phyloP scores from a whole-genome alignment of 2,888 invertebrate species.

The Ptilodon capucinus region DNA sequence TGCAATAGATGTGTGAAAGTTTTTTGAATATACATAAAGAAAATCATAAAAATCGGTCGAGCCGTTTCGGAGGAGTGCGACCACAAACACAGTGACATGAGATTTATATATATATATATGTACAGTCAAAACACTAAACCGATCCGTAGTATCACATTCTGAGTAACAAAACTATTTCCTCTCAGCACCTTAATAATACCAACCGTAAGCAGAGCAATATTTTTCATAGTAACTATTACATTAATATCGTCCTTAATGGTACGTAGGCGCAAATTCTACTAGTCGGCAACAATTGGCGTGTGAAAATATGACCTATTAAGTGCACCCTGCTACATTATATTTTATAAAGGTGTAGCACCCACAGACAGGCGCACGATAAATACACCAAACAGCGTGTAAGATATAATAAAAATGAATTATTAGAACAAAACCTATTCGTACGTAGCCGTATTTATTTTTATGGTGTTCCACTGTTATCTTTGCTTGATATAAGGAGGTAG shows the following conservation, averaged over 20 bases:
- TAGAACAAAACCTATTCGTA: slow-evolving; percentile 73
- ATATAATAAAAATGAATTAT: slow-evolving; percentile 82
- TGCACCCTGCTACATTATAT: slow-evolving; percentile 68
- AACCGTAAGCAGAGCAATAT: slow-evolving; percentile 16
- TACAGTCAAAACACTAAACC: no score
- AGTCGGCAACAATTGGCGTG: slow-evolving; percentile 48
- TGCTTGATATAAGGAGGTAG: slow-evolving; percentile 50
- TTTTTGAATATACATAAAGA: no score
- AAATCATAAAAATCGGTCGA: no score
- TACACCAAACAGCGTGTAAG: slow-evolving; percentile 77
- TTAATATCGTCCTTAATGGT: slow-evolving; percentile 35
- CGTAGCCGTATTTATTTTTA: slow-evolving; percentile 63
- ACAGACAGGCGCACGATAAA: slow-evolving; percentile 77
- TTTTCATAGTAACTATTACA: slow-evolving; percentile 31
- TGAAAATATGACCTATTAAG: slow-evolving; percentile 62
- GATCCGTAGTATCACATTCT: no score
- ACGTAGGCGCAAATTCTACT: slow-evolving; percentile 24
- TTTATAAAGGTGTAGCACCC: slow-evolving; percentile 68
- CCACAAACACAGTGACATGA: no score
- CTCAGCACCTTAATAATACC: slow-evolving; percentile 13
- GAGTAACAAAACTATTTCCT: neutral
- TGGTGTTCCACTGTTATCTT: slow-evolving; percentile 55
- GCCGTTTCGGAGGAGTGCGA: no score
- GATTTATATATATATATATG: no score
- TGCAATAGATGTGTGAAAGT: no score